Base-by-base conservation (phyloP, 2,888 invertebrate species). In the Rhagophthalmus giganteus region DNA sequence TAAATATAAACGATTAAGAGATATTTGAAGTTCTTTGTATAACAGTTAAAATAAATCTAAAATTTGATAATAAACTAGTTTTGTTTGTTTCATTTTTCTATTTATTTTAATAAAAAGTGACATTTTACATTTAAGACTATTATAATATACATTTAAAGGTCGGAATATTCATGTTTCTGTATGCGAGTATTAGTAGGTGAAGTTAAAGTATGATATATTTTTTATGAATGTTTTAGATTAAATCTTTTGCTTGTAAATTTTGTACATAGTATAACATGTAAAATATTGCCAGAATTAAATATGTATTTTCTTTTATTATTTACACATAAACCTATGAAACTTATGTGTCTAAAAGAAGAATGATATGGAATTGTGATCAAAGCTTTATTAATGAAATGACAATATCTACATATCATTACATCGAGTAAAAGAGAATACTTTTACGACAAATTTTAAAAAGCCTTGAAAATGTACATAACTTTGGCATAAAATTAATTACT, bases 321-420 rank as follows among this genome's bases (percentile, higher is more conserved):
- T 47, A 47, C 41, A 45, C 46, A 41, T 41, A 42, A 37, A 42
- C 30, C 20, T 35, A 30, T 41, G 27, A 46, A 35, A 30, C 41
- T 41, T 34, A 32, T 47, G 53, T 41, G 47, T 37, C 41, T 38
- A 47, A 28, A 31, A 47, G 40, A 37, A 37, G 46, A 47, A 47
- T 47, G 40, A 42, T 47, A 47, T 33, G 44, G 31, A 60, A 58
- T 57, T 69, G 68, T 66, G 68, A 68, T 66, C 61, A 62, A 71
- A 72, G 68, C 65, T 69, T 70, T 71, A 68, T 60, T 62, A 60
- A 61, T 56, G 63, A 64, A 68, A 68, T 71, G 72, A 73, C 72
- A 73, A 72, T 74, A 72, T 72, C 64, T 64, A 73, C 73, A 74
- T 74, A 74, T 74, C 73, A 72, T 64, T 66, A 61, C 61, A 65